Conservation (phyloP, 2,888 invertebrate species). For the Dynastes hyllus region DNA sequence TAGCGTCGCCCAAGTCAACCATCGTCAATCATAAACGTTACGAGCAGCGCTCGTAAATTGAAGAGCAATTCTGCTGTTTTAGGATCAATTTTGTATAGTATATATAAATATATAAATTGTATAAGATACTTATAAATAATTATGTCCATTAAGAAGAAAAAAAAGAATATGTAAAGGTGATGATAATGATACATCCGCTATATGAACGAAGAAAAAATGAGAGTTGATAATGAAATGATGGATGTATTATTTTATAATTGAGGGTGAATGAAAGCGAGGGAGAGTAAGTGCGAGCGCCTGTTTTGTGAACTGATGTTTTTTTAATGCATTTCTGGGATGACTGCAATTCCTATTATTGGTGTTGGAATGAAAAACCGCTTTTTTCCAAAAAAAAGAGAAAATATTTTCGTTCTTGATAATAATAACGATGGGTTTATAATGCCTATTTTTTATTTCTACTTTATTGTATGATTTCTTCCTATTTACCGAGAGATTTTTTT, state of each 20-base stretch:
- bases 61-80: slow-evolving; percentile 62
- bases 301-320: slow-evolving; percentile 58
- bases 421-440: slow-evolving; percentile 10
- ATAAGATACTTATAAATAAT: slow-evolving; percentile 68
- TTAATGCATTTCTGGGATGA: slow-evolving; percentile 62
- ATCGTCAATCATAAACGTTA: slow-evolving; percentile 40
- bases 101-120: slow-evolving; percentile 67
- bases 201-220: slow-evolving; percentile 38
- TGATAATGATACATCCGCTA: slow-evolving; percentile 39
- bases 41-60: slow-evolving; percentile 52
- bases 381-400: slow-evolving; percentile 57
- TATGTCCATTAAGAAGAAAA: slow-evolving; percentile 64
- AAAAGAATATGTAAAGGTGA: slow-evolving; percentile 57
- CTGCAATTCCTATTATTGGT: slow-evolving; percentile 68
- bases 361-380: slow-evolving; percentile 70
- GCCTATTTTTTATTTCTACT: slow-evolving; percentile 13
- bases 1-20: slow-evolving; percentile 39
- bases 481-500: slow-evolving; percentile 16
- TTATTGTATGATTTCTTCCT: slow-evolving; percentile 19
- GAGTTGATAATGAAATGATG: slow-evolving; percentile 51
- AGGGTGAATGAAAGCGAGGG: slow-evolving; percentile 60
- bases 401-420: slow-evolving; percentile 24
- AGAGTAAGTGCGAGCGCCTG: slow-evolving; percentile 52
- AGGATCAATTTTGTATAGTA: slow-evolving; percentile 71
- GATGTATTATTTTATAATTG: slow-evolving; percentile 67